phyloP scores from a whole-genome alignment of 1,140 invertebrate species.

The Diabrotica undecimpunctata region DNA sequence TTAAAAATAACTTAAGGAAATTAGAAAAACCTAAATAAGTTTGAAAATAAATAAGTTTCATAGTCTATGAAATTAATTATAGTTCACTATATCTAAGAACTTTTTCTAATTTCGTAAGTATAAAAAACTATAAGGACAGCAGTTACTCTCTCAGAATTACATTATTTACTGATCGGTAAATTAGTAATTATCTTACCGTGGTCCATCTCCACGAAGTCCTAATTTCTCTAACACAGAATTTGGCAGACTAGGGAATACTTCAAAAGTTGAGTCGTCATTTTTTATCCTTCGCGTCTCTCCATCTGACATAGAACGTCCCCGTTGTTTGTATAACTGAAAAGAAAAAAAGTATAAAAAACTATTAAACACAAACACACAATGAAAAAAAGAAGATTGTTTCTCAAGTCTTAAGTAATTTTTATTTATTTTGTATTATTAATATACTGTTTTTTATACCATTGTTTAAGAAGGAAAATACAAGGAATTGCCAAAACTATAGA shows the following conservation, averaged over 20 bases:
- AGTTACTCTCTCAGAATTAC: too few species aligned
- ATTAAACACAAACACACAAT: not conserved
- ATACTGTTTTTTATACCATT: too few species aligned
- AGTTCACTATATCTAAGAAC: too few species aligned
- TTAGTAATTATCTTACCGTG: slow-evolving; percentile 3
- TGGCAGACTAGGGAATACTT: slow-evolving; percentile 41
- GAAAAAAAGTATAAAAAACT: not conserved
- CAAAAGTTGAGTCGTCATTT: slow-evolving; percentile 25
- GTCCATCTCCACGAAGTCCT: slow-evolving; percentile 35
- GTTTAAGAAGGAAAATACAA: too few species aligned
- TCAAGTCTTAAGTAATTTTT: not conserved
- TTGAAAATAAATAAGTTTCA: too few species aligned
- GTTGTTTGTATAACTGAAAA: slow-evolving; percentile 29
- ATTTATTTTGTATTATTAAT: not conserved
- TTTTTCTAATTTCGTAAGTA: too few species aligned
- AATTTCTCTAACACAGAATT: slow-evolving; percentile 41
- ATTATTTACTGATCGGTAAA: not conserved
- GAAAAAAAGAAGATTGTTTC: not conserved
- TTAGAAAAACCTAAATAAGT: too few species aligned
- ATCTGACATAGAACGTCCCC: slow-evolving; percentile 41
- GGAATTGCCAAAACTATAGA: too few species aligned
- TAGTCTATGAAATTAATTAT: too few species aligned
- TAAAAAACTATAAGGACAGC: too few species aligned
- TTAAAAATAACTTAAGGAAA: too few species aligned
- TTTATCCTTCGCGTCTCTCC: slow-evolving; percentile 25